phyloP scores from a whole-genome alignment of 2,113 vertebrate genomes.

The Phalacrocorax brasilianus region DNA sequence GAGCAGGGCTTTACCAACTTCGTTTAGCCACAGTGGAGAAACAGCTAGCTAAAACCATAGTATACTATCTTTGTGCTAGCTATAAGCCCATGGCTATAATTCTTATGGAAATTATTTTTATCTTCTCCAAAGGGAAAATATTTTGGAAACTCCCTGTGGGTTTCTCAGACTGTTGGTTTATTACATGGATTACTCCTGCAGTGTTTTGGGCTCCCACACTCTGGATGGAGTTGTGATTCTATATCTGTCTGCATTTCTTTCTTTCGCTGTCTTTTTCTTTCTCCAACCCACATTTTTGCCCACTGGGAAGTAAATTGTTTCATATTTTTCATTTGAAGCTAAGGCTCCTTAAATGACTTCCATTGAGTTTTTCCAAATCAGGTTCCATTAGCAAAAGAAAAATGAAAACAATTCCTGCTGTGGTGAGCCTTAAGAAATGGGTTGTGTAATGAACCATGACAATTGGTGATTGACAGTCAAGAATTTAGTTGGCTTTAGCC shows the following conservation, averaged over 20 bases:
- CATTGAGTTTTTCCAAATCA: conserved; percentile 39
- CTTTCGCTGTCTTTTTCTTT: neutral
- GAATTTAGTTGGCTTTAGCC: neutral
- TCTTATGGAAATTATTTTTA: conserved; percentile 41
- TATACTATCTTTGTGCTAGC: neutral
- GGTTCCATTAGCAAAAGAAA: conserved; percentile 42
- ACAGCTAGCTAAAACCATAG: neutral
- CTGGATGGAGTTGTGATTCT: conserved; percentile 3
- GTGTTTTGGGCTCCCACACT: neutral
- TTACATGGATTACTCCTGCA: conserved; percentile 29
- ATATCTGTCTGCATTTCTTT: conserved; percentile 21
- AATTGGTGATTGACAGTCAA: conserved; percentile 43
- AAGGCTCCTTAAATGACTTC: conserved; percentile 12
- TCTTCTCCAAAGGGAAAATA: conserved; percentile 20
- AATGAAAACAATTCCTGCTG: conserved; percentile 44
- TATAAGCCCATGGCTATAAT: conserved; percentile 13
- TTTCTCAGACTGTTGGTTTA: conserved; percentile 16
- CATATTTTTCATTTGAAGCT: conserved; percentile 36
- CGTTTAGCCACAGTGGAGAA: neutral
- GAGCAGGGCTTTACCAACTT: neutral
- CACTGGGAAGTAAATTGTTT: conserved; percentile 42
- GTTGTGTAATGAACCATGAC: conserved; percentile 25
- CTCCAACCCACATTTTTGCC: conserved; percentile 16
- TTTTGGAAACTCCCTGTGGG: conserved; percentile 34
- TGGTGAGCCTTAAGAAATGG: conserved; percentile 24